These are phyloP conservation scores for Cydia splendana DNA, from an alignment of 1,140 invertebrate species.

Conservation along the genomic window DNA sequence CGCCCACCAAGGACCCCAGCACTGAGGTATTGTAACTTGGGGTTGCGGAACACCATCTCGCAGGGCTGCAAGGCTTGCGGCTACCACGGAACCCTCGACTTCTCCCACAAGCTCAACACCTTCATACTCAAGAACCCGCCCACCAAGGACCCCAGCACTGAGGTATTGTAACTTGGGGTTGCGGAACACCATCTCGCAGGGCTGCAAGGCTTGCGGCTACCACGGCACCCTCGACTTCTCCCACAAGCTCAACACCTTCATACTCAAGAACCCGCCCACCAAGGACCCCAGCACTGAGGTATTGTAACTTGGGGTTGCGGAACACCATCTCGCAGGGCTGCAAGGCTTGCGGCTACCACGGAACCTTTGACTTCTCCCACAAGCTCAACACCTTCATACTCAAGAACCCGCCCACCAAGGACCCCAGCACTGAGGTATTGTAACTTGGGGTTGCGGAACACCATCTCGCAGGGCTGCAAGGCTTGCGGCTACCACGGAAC, in stretches of 20 bases:
- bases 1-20: slow-evolving; percentile 91
- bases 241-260: slow-evolving; percentile 88
- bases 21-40: no score
- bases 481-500: no score
- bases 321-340: no score
- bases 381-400: slow-evolving; percentile 93
- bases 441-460: no score
- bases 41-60: slow-evolving; percentile 92
- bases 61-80: slow-evolving; percentile 99
- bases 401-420: slow-evolving; percentile 96
- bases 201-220: no score
- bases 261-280: slow-evolving; percentile 98
- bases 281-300: slow-evolving; percentile 86
- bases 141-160: slow-evolving; percentile 87
- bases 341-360: no score
- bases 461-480: no score
- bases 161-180: slow-evolving; percentile 46
- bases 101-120: slow-evolving; percentile 97
- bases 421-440: slow-evolving; percentile 83
- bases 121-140: slow-evolving; percentile 99
- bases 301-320: background rate
- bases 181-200: no score
- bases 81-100: slow-evolving; percentile 93
- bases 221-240: slow-evolving; percentile 83
- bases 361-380: slow-evolving; percentile 83